Base-by-base conservation (phyloP, 2,113 vertebrate species). In the Bucco capensis region DNA sequence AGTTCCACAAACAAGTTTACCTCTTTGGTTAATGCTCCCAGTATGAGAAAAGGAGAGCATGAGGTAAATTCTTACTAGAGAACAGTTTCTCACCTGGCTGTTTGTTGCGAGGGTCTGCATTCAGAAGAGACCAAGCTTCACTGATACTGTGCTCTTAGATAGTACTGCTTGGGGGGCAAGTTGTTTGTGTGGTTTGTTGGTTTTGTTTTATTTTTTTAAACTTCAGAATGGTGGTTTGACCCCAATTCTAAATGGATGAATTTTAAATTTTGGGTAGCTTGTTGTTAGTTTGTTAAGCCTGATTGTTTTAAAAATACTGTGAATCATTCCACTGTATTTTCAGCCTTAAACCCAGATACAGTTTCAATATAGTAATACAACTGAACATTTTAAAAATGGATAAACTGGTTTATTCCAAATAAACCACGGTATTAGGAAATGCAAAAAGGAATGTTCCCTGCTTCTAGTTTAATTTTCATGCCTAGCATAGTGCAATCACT, bases 41-140 rank as follows among this genome's bases (percentile, higher is more conserved):
- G 19, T 23, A 8, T 38, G 33, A 47, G 44, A 46, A 61, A n/a
- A 18, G 31, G 38, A 71, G 75, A 60, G 17, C 15, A 8, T 25
- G 46, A 61, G 40, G 44, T 65, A 2, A 56, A 25, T 61, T 51
- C 16, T 10, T 65, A 3, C 7, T 31, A 37, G 62, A 30, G 56
- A 64, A 27, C 28, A 31, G 13, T 18, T 27, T 25, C 33, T 57
- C 28, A 12, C 2, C 1, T 5, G 28, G 31, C 19, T 42, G 8
- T 17, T 74, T 0, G 1, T 31, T 54, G 31, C 8, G 47, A 40
- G 37, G 19, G 19, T 24, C 2, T 0, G 0, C 12, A 1, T 44
- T 61, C 31, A 8, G 10, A 22, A 47, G 35, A 38, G 23, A n/a
- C 57, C 27, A 22, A 4, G 2, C 47, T 13, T 33, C 54, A 7